Conservation (phyloP, 2,888 invertebrate species). For the Drosophila acutilabella region DNA sequence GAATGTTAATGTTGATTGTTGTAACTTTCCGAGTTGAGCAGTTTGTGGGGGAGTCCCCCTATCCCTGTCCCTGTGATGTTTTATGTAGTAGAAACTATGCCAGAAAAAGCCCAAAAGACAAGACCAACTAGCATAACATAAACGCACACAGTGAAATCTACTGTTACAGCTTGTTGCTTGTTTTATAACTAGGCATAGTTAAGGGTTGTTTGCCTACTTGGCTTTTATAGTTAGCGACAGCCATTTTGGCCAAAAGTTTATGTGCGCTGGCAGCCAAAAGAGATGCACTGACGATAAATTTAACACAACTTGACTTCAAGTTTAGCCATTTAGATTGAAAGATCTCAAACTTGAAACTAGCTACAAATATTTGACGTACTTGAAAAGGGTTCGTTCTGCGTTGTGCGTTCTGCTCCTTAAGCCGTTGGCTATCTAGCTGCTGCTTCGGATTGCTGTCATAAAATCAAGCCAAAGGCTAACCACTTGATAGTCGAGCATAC, state of each 20-base stretch:
- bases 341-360: conserved; percentile 49
- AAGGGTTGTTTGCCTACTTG: conserved; percentile 30
- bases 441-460: conserved; percentile 7
- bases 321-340: conserved; percentile 68
- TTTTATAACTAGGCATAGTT: conserved; percentile 59
- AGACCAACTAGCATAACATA: conserved; percentile 47
- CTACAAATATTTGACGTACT: conserved; percentile 21
- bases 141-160: conserved; percentile 40
- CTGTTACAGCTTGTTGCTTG: conserved; percentile 51
- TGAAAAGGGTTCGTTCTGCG: conserved; percentile 41
- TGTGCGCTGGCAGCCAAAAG: conserved; percentile 49
- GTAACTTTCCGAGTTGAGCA: conserved; percentile 67
- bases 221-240: conserved; percentile 62
- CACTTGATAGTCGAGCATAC: conserved; percentile 14
- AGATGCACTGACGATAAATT: conserved; percentile 68
- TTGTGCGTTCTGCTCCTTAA: not conserved
- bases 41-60: conserved; percentile 39
- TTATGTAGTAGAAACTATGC: conserved; percentile 74
- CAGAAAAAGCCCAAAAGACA: conserved; percentile 44
- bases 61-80: conserved; percentile 29
- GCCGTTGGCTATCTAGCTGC: conserved; percentile 32
- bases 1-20: conserved; percentile 73
- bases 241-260: conserved; percentile 63
- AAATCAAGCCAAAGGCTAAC: conserved; percentile 23
- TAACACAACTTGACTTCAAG: conserved; percentile 61